phyloP scores from a whole-genome alignment of 2,888 invertebrate species.

The Oeneis ivallda region DNA sequence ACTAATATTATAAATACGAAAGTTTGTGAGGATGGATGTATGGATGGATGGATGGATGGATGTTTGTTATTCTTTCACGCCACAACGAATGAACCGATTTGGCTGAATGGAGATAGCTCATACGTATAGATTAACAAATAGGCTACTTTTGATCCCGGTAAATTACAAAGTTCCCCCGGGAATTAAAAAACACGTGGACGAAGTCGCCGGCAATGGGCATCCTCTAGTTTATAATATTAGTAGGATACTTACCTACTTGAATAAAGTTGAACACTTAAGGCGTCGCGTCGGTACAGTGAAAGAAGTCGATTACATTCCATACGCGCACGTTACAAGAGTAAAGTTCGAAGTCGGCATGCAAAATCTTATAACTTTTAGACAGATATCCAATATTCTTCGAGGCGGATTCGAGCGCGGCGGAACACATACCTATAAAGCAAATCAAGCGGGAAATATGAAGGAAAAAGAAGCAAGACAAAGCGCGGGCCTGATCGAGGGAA shows the following conservation, averaged over 20 bases:
- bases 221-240: too few species aligned
- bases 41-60: too few species aligned
- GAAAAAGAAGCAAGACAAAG: conserved; percentile 65
- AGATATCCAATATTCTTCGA: conserved; percentile 71
- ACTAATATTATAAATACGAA: too few species aligned
- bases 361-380: conserved; percentile 48
- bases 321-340: conserved; percentile 6
- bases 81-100: too few species aligned
- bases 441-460: conserved; percentile 64
- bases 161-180: too few species aligned
- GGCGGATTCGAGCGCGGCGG: conserved; percentile 57
- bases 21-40: too few species aligned
- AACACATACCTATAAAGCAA: conserved; percentile 67
- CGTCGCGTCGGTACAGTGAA: not conserved
- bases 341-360: conserved; percentile 14
- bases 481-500: conserved; percentile 67
- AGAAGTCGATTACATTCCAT: not conserved
- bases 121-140: too few species aligned
- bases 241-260: not conserved
- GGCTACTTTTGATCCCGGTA: too few species aligned
- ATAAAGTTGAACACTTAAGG: not conserved
- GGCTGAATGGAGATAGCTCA: too few species aligned
- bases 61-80: too few species aligned
- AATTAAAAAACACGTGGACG: too few species aligned
- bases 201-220: too few species aligned